phyloP scores from a whole-genome alignment of 2,797 vertebrate species.

The Prionace glauca region DNA sequence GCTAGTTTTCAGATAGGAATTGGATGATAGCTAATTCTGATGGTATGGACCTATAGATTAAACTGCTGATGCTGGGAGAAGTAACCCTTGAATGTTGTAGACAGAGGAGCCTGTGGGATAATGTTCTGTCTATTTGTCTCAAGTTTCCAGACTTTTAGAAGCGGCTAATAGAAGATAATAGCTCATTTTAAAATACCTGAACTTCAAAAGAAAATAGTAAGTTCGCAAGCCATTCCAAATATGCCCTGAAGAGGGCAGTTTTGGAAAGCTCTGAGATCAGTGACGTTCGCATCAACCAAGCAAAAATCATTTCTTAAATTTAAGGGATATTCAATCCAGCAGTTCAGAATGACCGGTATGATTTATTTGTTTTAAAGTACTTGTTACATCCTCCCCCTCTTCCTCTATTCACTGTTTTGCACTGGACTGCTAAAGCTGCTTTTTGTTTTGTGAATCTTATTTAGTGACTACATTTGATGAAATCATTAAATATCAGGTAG shows the following conservation, averaged over 20 bases:
- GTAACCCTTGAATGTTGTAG: not conserved
- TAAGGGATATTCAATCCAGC: not conserved
- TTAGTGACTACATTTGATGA: not conserved
- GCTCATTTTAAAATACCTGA: not conserved
- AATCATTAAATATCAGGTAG: too few relatives aligned
- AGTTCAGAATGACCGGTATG: not conserved
- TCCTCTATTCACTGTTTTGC: not conserved
- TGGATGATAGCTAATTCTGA: not conserved
- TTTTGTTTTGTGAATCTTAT: not conserved
- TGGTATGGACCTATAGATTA: not conserved
- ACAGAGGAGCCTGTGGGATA: not conserved
- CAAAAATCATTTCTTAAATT: not conserved
- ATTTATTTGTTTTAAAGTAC: not conserved
- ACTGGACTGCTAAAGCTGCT: not conserved
- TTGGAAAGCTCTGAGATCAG: not conserved
- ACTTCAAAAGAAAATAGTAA: not conserved
- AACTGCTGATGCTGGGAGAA: not conserved
- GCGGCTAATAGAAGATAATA: too few relatives aligned
- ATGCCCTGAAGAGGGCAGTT: not conserved
- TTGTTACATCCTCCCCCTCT: not conserved
- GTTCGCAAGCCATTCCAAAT: not conserved
- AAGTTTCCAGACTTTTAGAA: not conserved
- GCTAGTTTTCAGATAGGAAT: not conserved
- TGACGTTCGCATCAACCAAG: not conserved
- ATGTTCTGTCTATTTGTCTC: not conserved